Percentiles rank a stretch among this genome's conserved stretches.
These are phyloP conservation scores for Triplophysa rosa DNA, from an alignment of 2,113 vertebrate species.

Conservation along the genomic window DNA sequence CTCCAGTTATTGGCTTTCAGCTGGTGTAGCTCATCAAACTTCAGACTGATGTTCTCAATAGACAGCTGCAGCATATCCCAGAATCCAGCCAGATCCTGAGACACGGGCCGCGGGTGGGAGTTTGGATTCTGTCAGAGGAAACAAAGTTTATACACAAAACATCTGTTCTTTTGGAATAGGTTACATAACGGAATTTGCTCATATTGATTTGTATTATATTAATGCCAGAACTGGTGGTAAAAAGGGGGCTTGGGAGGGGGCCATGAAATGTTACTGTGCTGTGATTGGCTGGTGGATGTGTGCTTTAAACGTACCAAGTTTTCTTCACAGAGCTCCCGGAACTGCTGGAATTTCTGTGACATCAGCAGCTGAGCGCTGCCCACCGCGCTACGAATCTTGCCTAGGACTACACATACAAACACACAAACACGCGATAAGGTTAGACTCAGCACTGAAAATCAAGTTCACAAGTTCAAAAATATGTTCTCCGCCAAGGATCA, in stretches of 20 bases:
- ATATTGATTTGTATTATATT: neutral
- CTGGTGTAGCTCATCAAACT: constrained; percentile 99
- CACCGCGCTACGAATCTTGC: constrained; percentile 63
- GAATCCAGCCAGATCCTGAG: constrained; percentile 97
- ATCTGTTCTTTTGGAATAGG: neutral
- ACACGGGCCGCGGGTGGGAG: constrained; percentile 88
- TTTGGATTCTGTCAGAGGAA: constrained; percentile 82
- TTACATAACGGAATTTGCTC: neutral
- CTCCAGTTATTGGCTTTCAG: constrained; percentile 98
- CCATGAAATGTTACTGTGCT: neutral
- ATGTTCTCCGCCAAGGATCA: too few relatives aligned
- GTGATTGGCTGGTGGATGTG: constrained; percentile 16
- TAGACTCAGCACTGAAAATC: neutral
- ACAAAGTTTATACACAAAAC: constrained; percentile 8
- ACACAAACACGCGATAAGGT: constrained; percentile 4
- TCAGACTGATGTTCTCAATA: constrained; percentile 99
- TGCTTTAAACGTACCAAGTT: constrained; percentile 87
- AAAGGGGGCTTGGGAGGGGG: neutral
- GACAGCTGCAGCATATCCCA: constrained; percentile 99
- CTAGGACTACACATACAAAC: constrained; percentile 41
- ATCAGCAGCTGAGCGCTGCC: constrained; percentile 95
- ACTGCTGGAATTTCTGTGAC: constrained; percentile 98
- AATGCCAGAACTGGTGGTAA: neutral
- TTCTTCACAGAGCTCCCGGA: constrained; percentile 96
- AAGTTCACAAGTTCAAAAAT: neutral